These are phyloP conservation scores for Nycticryphes semicollaris DNA, from an alignment of 2,113 vertebrate species.

Conservation along the genomic window DNA sequence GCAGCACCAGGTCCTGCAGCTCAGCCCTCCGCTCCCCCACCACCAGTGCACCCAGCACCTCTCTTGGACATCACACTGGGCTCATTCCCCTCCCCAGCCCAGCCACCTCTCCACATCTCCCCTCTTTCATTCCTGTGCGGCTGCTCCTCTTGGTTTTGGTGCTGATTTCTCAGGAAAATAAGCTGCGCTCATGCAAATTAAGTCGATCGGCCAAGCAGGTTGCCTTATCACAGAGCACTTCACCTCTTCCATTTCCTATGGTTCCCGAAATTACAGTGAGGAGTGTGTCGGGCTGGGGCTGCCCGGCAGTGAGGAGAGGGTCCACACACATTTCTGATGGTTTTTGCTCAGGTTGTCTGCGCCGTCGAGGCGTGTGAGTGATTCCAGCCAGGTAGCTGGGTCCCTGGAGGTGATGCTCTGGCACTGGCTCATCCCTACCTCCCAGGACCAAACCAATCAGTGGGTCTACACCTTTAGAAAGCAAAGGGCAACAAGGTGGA, in stretches of 20 bases:
- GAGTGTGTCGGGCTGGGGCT: rapidly evolving
- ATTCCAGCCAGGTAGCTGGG: not conserved
- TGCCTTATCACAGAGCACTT: not conserved
- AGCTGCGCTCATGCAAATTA: not conserved
- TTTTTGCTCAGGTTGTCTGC: not conserved
- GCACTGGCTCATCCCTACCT: not conserved
- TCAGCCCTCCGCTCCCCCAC: not conserved
- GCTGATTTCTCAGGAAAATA: not conserved
- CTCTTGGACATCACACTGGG: rapidly evolving
- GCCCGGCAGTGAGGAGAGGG: not conserved
- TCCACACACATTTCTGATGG: rapidly evolving
- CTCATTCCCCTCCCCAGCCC: not conserved
- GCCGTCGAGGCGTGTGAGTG: rapidly evolving
- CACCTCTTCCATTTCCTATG: rapidly evolving
- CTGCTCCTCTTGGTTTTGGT: not conserved
- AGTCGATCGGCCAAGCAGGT: not conserved
- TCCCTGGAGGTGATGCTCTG: not conserved
- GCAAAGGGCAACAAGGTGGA: not conserved
- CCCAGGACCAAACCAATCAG: not conserved
- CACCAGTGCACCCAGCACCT: not conserved
- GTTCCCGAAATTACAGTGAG: rapidly evolving
- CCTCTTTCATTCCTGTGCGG: rapidly evolving
- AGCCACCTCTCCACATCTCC: rapidly evolving
- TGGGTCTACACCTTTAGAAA: not conserved
- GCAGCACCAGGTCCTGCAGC: not conserved